These are phyloP conservation scores for Sebastes trivittatus DNA, from an alignment of 2,797 vertebrate species.

Conservation along the genomic window DNA sequence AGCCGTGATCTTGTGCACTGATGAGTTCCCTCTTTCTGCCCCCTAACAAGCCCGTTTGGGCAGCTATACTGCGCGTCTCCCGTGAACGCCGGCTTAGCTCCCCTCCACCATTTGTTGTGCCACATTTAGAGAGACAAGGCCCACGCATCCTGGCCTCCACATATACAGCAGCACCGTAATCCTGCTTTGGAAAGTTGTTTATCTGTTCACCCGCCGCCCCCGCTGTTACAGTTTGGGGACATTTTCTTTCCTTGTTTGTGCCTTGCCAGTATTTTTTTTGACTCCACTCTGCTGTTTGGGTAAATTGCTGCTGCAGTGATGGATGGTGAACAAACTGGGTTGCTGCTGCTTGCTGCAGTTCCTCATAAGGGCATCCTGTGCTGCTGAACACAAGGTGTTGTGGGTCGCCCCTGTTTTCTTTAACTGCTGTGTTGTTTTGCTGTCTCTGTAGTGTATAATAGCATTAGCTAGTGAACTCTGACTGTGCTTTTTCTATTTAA, in stretches of 20 bases:
- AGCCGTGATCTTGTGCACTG: conserved; percentile 65
- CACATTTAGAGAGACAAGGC: conserved; percentile 45
- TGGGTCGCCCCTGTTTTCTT: conserved; percentile 2
- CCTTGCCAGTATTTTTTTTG: conserved; percentile 57
- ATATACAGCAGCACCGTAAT: conserved; percentile 21
- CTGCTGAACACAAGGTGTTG: conserved; percentile 20
- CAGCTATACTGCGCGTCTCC: conserved; percentile 37
- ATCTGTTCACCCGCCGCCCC: conserved; percentile 49
- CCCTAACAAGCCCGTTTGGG: conserved; percentile 69
- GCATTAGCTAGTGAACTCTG: background rate
- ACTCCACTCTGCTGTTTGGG: conserved; percentile 55
- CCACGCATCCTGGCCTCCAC: conserved; percentile 39
- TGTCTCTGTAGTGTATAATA: background rate
- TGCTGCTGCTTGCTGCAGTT: conserved; percentile 50
- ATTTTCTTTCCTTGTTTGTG: conserved; percentile 66
- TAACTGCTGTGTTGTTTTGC: background rate
- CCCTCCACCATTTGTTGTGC: conserved; percentile 42
- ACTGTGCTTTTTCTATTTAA: background rate
- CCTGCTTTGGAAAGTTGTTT: conserved; percentile 68
- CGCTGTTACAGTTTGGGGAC: conserved; percentile 63
- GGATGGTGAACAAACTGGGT: conserved; percentile 63
- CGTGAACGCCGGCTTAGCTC: conserved; percentile 44
- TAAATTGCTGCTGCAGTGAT: conserved; percentile 64
- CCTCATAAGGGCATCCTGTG: conserved; percentile 19
- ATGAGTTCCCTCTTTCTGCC: conserved; percentile 56